Base-by-base conservation (phyloP, 2,888 invertebrate species). In the Lasioglossum calceatum region DNA sequence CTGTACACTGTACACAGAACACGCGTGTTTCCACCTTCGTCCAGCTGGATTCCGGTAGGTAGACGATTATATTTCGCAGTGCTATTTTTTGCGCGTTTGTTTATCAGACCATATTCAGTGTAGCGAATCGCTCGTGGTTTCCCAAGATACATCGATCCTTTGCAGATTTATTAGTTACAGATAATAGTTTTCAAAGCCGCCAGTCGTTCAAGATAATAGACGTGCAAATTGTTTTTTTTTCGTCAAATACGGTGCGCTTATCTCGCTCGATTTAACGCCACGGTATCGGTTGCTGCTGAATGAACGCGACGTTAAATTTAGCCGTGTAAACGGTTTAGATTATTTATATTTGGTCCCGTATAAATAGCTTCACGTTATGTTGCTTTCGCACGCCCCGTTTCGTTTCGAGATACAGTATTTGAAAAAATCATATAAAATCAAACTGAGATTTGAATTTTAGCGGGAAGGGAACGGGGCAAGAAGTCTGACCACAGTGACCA, bases 241-340 rank as follows among this genome's bases (percentile, higher is more conserved):
- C 8, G 14, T 64, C 23, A 16, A 12, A 12, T 50, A 27, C 32
- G 4, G 7, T 2, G 4, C n/a, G 47, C 10, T 67, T 27, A 19
- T 54, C 73, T 50, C 47, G 73, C 47, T 50, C 50, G 73, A 50
- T 73, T 50, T 73, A 73, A 32, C 73, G 32, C 0, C 23, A 23
- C 50, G 32, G 39, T 36, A 44, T 36, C 44, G 36, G 44, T 16
- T 8, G 32, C 32, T 36, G 73, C n/a, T 73, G 79, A 79, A 79
- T 73, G 61, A 73, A 73, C 74, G 44, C 47, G 61, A 47, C 44
- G 73, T 36, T 71, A 73, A n/a, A 73, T 73, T 64, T 64, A 79
- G 44, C 39, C n/a, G 8, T 47, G 47, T 23, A 73, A 70, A 70
- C 61, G 16, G 54, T 54, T 81, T 42, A 36, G 19, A 67, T 67